Conservation (phyloP, 2,113 vertebrate species). For the Rhodinocichla rosea region DNA sequence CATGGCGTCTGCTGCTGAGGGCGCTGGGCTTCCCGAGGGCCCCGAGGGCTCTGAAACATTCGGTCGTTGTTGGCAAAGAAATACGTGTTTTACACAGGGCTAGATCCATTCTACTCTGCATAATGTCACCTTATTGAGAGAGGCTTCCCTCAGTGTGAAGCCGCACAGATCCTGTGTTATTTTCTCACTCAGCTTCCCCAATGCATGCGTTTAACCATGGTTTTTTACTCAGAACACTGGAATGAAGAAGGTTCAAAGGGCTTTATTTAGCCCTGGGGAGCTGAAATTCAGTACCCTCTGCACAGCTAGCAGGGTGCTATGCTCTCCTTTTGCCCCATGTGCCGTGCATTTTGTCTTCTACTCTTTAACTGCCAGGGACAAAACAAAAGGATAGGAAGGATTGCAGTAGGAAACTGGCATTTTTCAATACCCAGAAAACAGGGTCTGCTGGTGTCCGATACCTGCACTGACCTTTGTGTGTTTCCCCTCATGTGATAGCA, state of each 20-base stretch:
- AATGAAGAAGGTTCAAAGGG: not conserved
- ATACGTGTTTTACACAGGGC: accelerated
- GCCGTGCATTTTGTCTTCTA: accelerated
- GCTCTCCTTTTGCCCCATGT: accelerated
- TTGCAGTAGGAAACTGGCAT: not conserved
- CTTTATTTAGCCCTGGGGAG: not conserved
- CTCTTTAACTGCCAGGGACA: not conserved
- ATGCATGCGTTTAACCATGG: accelerated
- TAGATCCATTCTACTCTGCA: not conserved
- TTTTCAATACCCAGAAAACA: not conserved
- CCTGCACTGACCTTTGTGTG: accelerated
- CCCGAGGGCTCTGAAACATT: accelerated
- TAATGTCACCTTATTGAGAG: accelerated
- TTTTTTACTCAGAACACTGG: not conserved
- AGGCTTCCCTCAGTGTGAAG: not conserved
- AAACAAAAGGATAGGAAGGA: not conserved
- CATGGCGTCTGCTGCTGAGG: not conserved
- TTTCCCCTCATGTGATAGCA: not conserved
- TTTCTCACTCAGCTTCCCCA: not conserved
- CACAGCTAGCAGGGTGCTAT: not conserved
- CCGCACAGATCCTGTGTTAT: not conserved
- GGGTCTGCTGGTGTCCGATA: accelerated
- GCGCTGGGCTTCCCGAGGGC: accelerated
- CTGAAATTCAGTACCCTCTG: not conserved
- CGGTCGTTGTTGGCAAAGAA: accelerated